Base-by-base conservation (phyloP, 2,797 vertebrate species). In the Betta splendens region DNA sequence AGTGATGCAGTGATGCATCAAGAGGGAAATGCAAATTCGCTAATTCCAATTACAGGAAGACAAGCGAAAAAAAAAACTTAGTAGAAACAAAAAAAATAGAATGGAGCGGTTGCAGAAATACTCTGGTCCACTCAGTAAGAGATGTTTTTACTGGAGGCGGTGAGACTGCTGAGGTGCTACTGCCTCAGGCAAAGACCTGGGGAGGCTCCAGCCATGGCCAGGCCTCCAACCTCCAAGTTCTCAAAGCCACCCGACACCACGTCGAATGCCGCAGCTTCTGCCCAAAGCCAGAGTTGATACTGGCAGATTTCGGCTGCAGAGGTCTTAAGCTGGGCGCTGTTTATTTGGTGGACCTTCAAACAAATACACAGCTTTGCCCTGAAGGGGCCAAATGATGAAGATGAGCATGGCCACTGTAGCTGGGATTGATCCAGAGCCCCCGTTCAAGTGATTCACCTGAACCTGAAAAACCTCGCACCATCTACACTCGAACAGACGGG, bases 301-400 rank as follows among this genome's bases (percentile, higher is more conserved):
- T 61, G 75, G 55, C 69, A 69, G 62, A 43, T 36, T 73, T 40
- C 51, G 59, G 62, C 62, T 66, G 63, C 62, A 67, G 37, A 32
- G 40, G 21, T 53, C 52, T 54, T 71, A n/a, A 47, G 59, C 55
- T 69, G 15, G 43, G 17, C 10, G 2, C 21, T 61, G 36, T 61
- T 62, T 63, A 48, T 77, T 62, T 74, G 69, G 69, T 67, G 51
- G 39, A 44, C 31, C 18, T 72, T 72, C 61, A 78, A 67, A 78
- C 36, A 31, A 60, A 55, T 31, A 47, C 1, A 1, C 60, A 25
- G 42, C 43, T 37, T 66, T 33, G 11, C 48, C 28, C 36, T 3
- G 0, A 15, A 50, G 44, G 42, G 28, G 18, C 39, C 25, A 23
- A 49, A 63, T 37, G 55, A 70, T 55, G 44, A 54, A 50, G 40